Conservation (phyloP, 53 echinoderm and acorn worm genomes). For the Echinarachnius parma region DNA sequence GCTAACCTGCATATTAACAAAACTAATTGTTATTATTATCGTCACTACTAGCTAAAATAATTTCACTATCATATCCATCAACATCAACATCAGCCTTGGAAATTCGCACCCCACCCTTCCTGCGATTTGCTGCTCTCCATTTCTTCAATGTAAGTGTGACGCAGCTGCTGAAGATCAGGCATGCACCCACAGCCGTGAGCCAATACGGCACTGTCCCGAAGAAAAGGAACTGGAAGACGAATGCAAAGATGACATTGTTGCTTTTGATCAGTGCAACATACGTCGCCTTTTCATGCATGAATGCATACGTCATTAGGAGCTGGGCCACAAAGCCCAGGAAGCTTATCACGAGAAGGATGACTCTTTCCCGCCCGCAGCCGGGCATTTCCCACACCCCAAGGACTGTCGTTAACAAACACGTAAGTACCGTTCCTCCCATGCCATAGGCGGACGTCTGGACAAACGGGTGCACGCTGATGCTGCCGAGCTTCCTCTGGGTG, state of each 20-base stretch:
- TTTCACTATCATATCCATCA: too few relatives aligned
- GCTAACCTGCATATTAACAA: too few relatives aligned
- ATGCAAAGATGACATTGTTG: slow-evolving; percentile 1
- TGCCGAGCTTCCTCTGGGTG: slow-evolving; percentile 22
- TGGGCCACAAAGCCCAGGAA: background rate
- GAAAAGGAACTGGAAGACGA: slow-evolving; percentile 1
- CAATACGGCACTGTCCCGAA: slow-evolving; percentile 16
- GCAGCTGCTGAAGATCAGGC: background rate
- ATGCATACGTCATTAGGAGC: background rate
- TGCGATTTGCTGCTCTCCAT: too few relatives aligned
- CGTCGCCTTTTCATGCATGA: slow-evolving; percentile 1
- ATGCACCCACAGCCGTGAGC: slow-evolving; percentile 1
- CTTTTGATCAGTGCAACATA: background rate
- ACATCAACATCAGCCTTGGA: too few relatives aligned
- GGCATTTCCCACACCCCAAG: background rate
- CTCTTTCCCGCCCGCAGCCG: slow-evolving; percentile 13
- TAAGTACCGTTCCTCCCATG: background rate
- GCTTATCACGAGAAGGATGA: background rate
- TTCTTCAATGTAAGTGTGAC: background rate
- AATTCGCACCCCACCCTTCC: too few relatives aligned
- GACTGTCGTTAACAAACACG: background rate
- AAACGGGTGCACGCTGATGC: slow-evolving; percentile 29
- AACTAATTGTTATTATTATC: too few relatives aligned
- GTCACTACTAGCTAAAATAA: too few relatives aligned
- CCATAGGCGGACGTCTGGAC: slow-evolving; percentile 1